A percentile compares a stretch with the other conserved stretches of the same genome.
Conservation (phyloP, 2,888 invertebrate genomes). For the Oscheius myriophilus region DNA sequence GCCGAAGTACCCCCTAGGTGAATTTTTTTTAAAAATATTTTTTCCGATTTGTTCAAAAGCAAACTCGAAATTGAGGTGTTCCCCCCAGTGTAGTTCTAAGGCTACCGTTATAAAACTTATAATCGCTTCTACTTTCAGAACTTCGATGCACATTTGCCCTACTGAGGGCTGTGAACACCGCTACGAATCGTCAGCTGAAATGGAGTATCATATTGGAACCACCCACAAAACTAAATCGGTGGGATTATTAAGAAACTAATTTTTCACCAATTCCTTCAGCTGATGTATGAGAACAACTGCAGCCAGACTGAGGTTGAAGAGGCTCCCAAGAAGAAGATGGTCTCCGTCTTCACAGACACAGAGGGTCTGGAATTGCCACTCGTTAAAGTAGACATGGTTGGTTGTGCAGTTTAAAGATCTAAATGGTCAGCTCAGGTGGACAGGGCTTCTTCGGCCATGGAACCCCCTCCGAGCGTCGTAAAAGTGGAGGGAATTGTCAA, state of each 20-base stretch:
- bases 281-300: slow-evolving; percentile 25
- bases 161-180: slow-evolving; percentile 22
- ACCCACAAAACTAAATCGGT: slow-evolving; percentile 27
- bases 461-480: too few relatives aligned
- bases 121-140: neutral
- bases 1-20: neutral
- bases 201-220: slow-evolving; percentile 18
- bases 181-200: slow-evolving; percentile 6
- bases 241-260: neutral
- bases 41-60: neutral
- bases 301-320: slow-evolving; percentile 13
- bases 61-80: neutral
- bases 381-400: neutral
- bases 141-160: slow-evolving; percentile 13
- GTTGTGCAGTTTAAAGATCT: too few relatives aligned
- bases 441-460: too few relatives aligned
- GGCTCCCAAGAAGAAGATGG: neutral
- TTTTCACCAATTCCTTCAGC: neutral
- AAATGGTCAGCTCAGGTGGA: too few relatives aligned
- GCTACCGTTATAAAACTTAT: neutral
- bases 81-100: too few relatives aligned
- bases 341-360: slow-evolving; percentile 11
- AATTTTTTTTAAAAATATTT: neutral
- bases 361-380: slow-evolving; percentile 1
- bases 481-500: neutral